A percentile compares a stretch with the other conserved stretches of the same genome.
phyloP scores from a whole-genome alignment of 37 sponge, comb jelly and placozoan species.

The Tethya wilhelma region DNA sequence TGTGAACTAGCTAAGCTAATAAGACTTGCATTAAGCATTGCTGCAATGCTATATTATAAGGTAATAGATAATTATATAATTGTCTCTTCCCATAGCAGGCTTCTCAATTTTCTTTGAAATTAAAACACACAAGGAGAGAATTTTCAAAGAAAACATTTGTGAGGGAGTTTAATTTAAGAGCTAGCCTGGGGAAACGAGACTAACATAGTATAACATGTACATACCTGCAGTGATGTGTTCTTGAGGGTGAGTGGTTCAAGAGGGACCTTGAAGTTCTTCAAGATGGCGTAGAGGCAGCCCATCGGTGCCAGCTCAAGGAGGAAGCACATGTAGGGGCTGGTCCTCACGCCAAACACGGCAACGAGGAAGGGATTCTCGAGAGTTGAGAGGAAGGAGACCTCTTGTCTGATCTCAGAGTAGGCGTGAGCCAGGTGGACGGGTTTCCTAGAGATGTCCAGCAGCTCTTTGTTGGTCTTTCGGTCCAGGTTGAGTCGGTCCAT shows the following conservation, averaged over 20 bases:
- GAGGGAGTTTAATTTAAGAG: not conserved
- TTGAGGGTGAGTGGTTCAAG: slow-evolving; percentile 58
- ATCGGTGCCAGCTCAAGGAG: slow-evolving; percentile 79
- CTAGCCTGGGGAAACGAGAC: not conserved
- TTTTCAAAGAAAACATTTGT: not conserved
- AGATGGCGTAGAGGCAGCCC: slow-evolving; percentile 29
- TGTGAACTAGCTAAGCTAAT: too few species aligned
- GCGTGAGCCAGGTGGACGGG: slow-evolving; percentile 8
- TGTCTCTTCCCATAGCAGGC: too few species aligned
- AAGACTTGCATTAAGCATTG: too few species aligned
- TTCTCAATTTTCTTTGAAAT: too few species aligned
- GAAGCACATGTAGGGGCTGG: slow-evolving; percentile 40
- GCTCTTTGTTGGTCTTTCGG: not conserved
- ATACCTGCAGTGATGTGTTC: slow-evolving; percentile 6
- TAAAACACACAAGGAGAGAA: too few species aligned
- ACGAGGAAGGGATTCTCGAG: slow-evolving; percentile 52
- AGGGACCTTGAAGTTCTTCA: slow-evolving; percentile 55
- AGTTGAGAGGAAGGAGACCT: slow-evolving; percentile 47
- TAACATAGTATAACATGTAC: too few species aligned
- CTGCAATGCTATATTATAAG: too few species aligned
- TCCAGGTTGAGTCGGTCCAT: slow-evolving; percentile 4
- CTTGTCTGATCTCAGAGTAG: slow-evolving; percentile 30
- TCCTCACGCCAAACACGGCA: slow-evolving; percentile 33
- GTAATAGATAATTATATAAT: too few species aligned
- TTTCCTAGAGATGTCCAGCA: slow-evolving; percentile 5